Conservation (phyloP, 2,797 vertebrate genomes). For the Oryzias sinensis region DNA sequence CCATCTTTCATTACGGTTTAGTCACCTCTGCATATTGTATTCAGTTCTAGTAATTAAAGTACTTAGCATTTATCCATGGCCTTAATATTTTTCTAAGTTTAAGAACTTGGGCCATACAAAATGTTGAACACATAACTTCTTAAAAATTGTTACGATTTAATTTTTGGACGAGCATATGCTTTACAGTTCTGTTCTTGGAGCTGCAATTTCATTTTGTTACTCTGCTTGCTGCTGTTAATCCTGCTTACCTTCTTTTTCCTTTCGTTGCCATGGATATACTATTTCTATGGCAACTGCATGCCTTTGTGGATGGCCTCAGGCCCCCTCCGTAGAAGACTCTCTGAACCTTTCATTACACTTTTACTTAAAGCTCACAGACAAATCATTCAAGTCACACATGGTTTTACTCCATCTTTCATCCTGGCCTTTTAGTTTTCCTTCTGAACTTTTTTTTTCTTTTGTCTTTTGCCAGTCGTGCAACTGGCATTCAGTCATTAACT, state of each 20-base stretch:
- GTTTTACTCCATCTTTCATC: constrained; percentile 23
- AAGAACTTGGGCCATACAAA: too few relatives aligned
- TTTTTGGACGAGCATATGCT: constrained; percentile 46
- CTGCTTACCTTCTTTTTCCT: constrained; percentile 64
- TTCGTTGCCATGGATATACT: constrained; percentile 82
- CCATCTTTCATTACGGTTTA: too few relatives aligned
- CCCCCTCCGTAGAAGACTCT: constrained; percentile 66
- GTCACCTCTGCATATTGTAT: too few relatives aligned
- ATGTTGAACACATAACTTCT: too few relatives aligned
- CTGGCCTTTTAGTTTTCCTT: constrained; percentile 1
- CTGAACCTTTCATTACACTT: constrained; percentile 72
- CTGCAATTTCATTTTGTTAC: constrained; percentile 69
- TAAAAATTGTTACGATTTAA: constrained; percentile 17
- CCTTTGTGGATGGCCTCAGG: constrained; percentile 73
- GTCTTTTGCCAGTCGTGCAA: constrained; percentile 1
- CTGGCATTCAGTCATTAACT: constrained; percentile 10
- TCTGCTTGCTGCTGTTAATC: constrained; percentile 71
- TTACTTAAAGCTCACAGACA: constrained; percentile 64
- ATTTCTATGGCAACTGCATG: constrained; percentile 82
- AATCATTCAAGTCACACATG: constrained; percentile 54
- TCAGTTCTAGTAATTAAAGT: too few relatives aligned
- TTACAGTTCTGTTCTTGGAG: constrained; percentile 40
- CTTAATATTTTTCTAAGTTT: too few relatives aligned
- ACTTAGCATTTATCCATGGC: too few relatives aligned
- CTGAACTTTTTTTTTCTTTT: neutral